A percentile compares a stretch with the other conserved stretches of the same genome.
phyloP scores from a whole-genome alignment of 1,140 invertebrate species.

The Samia ricini region DNA sequence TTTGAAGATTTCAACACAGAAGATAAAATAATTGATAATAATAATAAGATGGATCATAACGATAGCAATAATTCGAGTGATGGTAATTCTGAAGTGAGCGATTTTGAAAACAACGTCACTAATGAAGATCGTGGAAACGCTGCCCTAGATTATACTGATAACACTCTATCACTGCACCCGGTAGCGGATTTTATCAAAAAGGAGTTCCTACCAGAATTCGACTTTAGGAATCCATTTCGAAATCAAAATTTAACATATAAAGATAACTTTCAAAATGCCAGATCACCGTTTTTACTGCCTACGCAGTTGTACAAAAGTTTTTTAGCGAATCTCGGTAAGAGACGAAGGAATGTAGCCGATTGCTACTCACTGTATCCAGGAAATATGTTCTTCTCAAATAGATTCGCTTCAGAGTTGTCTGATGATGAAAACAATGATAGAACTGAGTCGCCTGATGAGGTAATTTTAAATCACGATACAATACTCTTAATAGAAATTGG shows the following conservation, averaged over 20 bases:
- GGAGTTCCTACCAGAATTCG: constrained; percentile 72
- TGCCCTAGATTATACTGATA: constrained; percentile 66
- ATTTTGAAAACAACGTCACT: constrained; percentile 65
- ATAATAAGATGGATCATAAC: constrained; percentile 44
- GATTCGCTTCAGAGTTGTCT: constrained; percentile 63
- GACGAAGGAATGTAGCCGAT: constrained; percentile 66
- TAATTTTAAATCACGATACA: constrained; percentile 28
- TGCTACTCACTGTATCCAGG: constrained; percentile 73
- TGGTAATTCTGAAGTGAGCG: constrained; percentile 61
- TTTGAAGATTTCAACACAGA: constrained; percentile 59
- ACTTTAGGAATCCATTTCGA: constrained; percentile 67
- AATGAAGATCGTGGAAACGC: constrained; percentile 48
- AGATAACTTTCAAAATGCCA: constrained; percentile 57
- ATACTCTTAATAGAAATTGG: too few species aligned
- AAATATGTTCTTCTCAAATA: constrained; percentile 73
- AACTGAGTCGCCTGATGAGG: constrained; percentile 73
- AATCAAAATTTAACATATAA: constrained; percentile 62
- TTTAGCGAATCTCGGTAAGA: constrained; percentile 80
- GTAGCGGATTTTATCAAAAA: constrained; percentile 75
- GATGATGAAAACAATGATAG: constrained; percentile 73
- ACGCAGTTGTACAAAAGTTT: constrained; percentile 88
- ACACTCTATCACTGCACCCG: constrained; percentile 54
- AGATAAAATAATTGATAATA: too few species aligned
- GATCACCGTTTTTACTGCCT: constrained; percentile 81
- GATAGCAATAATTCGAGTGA: constrained; percentile 55